Base-by-base conservation (phyloP, 2,797 vertebrate species). In the Microctenopoma lineatum region DNA sequence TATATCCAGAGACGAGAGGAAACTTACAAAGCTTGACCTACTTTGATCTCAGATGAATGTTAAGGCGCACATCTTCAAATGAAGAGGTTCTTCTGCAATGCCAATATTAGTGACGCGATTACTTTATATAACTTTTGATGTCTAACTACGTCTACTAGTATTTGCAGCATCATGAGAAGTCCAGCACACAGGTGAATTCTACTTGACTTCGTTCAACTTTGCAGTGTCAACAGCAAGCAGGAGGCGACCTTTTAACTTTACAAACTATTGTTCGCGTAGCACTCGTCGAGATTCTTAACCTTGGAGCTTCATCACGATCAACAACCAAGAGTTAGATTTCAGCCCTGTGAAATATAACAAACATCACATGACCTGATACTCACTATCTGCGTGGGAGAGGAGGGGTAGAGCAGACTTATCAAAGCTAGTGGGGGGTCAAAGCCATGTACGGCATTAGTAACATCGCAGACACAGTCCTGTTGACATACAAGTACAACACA, bases 331-430 rank as follows among this genome's bases (percentile, higher is more conserved):
- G 47, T 47, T 38, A 48, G 57, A 79, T 76, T 64, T 59, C 32
- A 71, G 75, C 64, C 68, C 52, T 1, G 13, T 54, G 60, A 77
- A 88, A 89, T 53, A 63, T 74, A 80, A 82, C 82, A 74, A 69
- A 73, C 79, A 80, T 86, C 88, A 90, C 80, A 52, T 90, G 87
- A 80, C 59, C 69, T 64, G 59, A 78, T 83, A 75, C 77, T 83
- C 60, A 29, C 63, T 59, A 63, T 75, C 47, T 18, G 67, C 41
- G 4, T 48, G 29, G 57, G 8, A 46, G 29, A 41, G 64, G 60
- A 14, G 54, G 55, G 50, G 60, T 45, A 62, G 61, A 44, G 50
- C 47, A 74, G 79, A 74, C 68, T 84, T 85, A 83, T 73, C 59
- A 32, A 56, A 70, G 77, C 63, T 56, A 32, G 57, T 15, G 39